phyloP scores from a whole-genome alignment of 1,140 invertebrate genomes.

The Microvelia longipes region DNA sequence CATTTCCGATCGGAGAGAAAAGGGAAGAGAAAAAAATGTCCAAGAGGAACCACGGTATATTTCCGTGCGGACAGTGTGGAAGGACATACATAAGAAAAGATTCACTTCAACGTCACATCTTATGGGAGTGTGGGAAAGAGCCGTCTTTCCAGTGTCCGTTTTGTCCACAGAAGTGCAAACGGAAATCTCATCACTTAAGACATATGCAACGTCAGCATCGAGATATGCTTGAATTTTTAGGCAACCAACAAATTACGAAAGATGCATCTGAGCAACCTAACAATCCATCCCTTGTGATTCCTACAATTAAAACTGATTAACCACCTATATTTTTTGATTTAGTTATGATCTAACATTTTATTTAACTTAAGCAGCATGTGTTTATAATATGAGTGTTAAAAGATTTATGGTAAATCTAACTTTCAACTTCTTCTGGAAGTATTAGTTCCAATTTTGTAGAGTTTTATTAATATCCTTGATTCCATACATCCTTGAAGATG shows the following conservation, averaged over 20 bases:
- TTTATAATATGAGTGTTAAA: no score
- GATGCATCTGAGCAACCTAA: neutral
- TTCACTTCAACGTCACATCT: slow-evolving; percentile 31
- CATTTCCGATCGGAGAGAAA: neutral
- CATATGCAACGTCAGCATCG: slow-evolving; percentile 40
- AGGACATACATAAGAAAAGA: slow-evolving; percentile 47
- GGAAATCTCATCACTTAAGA: slow-evolving; percentile 40
- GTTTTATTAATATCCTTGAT: no score
- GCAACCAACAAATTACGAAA: neutral
- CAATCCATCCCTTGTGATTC: neutral
- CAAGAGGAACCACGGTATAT: slow-evolving; percentile 12
- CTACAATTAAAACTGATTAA: neutral
- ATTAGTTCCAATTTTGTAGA: no score
- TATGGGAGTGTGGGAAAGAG: slow-evolving; percentile 42
- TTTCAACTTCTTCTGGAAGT: no score
- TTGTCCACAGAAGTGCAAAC: slow-evolving; percentile 39
- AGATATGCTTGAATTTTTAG: slow-evolving; percentile 28
- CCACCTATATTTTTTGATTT: neutral
- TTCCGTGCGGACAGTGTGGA: slow-evolving; percentile 41
- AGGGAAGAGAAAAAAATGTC: slow-evolving; percentile 3
- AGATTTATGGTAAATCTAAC: no score
- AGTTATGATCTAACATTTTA: neutral
- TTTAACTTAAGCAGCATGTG: neutral
- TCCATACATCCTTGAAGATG: no score
- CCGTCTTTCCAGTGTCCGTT: slow-evolving; percentile 38